Base-by-base conservation (phyloP, 2,888 invertebrate species). In the Panopea generosa region DNA sequence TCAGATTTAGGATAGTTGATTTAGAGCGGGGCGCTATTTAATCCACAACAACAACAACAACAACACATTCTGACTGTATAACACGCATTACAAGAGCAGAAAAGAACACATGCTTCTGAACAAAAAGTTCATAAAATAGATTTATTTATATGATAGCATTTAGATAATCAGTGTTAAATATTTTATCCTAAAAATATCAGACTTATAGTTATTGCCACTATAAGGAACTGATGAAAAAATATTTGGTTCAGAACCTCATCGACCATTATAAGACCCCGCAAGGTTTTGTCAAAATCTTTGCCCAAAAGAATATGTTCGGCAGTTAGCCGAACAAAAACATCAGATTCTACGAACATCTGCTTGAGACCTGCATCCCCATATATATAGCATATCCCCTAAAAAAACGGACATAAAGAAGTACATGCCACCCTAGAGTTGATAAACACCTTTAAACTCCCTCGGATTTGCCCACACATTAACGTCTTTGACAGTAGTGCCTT, bases 381-480 rank as follows among this genome's bases (percentile, higher is more conserved):
- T 11, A 68, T 11, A 53, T 57, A 38, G 1, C 68, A 45, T 20
- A 57, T 65, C 14, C 50, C 68, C 18, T 22, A 16, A 52, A 74
- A 63, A 1, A 7, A 62, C 43, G 16, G 50, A 53, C 75, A 75
- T 75, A 9, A 75, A 9, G 6, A 60, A 55, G 24, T 69, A 69
- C 75, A 75, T 74, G 2, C 75, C 75, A 18, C 68, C 74, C 27
- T 68, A 4, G 18, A 60, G n/a, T 2, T 59, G 74, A 20, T 50
- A 40, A 20, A 74, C 67, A 27, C 57, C 62, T 22, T 49, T 14
- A 11, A 62, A 52, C 40, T 74, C 60, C 6, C 53, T n/a, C 2
- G 40, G 27, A n/a, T 22, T 56, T 20, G 61, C 27, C 68, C 68
- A 68, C 2, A 68, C 63, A 52, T 11, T 18, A 74, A 24, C 6